Evolutionary conservation across 1,140 invertebrate genomes (phyloP).

Genomic region (Pachypsylla venusta): DNA sequence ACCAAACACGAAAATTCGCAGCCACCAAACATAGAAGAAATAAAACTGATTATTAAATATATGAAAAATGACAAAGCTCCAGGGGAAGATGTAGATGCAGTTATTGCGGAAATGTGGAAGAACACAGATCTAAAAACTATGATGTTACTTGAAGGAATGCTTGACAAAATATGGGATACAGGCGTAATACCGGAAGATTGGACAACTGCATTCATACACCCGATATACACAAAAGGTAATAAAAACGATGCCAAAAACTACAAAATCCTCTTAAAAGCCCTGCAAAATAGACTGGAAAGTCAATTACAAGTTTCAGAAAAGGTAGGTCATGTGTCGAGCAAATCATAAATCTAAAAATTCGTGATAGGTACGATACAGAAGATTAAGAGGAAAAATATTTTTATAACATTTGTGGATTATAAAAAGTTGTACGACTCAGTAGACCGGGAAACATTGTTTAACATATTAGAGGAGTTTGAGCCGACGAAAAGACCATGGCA

Average conservation of each 20-base stretch:
- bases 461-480: no score
- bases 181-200: constrained; percentile 19
- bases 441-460: background rate
- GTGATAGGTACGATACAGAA: constrained; percentile 8
- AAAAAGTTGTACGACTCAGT: background rate
- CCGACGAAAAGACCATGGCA: background rate
- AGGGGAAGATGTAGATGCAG: constrained; percentile 21
- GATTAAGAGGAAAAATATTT: constrained; percentile 2
- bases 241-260: constrained; percentile 15
- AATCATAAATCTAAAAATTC: constrained; percentile 10
- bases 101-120: constrained; percentile 23
- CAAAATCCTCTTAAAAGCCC: constrained; percentile 14
- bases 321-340: constrained; percentile 12
- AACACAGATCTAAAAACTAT: background rate
- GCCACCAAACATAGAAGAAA: constrained; percentile 13
- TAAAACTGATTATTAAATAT: constrained; percentile 14
- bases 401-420: constrained; percentile 14
- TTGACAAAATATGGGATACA: constrained; percentile 11
- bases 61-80: constrained; percentile 21
- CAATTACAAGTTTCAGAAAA: constrained; percentile 14
- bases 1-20: no score
- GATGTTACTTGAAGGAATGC: background rate
- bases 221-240: constrained; percentile 15
- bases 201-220: constrained; percentile 14
- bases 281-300: constrained; percentile 11